phyloP scores from a whole-genome alignment of 2,888 invertebrate genomes.

The Leptopilina syphax region DNA sequence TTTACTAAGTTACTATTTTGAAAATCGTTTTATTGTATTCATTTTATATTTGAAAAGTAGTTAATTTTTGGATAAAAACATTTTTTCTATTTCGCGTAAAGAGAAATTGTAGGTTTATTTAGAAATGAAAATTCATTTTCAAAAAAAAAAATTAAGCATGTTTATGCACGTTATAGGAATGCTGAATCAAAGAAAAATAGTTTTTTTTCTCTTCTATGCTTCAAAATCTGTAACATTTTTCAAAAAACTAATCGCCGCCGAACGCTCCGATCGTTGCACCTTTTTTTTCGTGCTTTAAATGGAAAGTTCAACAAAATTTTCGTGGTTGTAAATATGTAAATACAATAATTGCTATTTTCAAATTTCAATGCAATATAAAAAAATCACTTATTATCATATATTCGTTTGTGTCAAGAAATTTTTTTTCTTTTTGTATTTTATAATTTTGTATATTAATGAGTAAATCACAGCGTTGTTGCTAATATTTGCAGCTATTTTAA shows the following conservation, averaged over 20 bases:
- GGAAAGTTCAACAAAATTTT: not conserved
- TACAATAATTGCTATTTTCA: not conserved
- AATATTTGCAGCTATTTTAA: not conserved
- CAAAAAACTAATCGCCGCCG: conserved; percentile 28
- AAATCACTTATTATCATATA: not conserved
- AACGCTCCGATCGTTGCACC: conserved; percentile 31
- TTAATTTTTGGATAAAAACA: too few relatives aligned
- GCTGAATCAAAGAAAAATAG: not conserved
- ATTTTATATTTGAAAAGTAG: too few relatives aligned
- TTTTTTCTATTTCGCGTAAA: too few relatives aligned
- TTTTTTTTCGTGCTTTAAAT: conserved; percentile 23
- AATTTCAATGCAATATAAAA: not conserved
- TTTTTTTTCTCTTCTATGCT: conserved; percentile 22
- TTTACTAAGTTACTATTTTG: too few relatives aligned
- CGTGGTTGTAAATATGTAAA: not conserved
- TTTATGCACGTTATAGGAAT: conserved; percentile 2
- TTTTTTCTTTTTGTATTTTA: not conserved
- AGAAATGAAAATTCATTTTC: too few relatives aligned
- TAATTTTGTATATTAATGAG: not conserved
- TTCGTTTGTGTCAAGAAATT: not conserved
- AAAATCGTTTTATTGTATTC: too few relatives aligned
- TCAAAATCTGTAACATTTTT: conserved; percentile 10
- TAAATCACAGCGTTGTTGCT: conserved; percentile 7
- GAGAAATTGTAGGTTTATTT: too few relatives aligned
- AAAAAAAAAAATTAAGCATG: not conserved